Conservation (phyloP, 2,888 invertebrate genomes). For the Trypoxylon attenuatum region DNA sequence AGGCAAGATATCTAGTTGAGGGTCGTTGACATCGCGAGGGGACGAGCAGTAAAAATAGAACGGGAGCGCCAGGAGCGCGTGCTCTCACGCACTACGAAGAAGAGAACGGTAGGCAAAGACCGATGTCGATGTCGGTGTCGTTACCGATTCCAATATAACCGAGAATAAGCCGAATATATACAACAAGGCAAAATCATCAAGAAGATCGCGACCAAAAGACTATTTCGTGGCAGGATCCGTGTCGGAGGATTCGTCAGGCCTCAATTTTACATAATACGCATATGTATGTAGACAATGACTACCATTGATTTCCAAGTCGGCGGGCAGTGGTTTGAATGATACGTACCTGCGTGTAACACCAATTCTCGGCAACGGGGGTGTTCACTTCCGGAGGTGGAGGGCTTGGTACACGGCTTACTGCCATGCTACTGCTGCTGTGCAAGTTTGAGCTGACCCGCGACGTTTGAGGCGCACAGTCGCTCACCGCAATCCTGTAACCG, state of each 20-base stretch:
- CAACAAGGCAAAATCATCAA: too few relatives aligned
- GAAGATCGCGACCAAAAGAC: too few relatives aligned
- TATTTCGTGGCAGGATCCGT: too few relatives aligned
- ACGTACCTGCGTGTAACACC: slow-evolving; percentile 99
- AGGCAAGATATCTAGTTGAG: slow-evolving; percentile 71
- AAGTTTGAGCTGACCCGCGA: slow-evolving; percentile 90
- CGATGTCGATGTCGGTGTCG: slow-evolving; percentile 13
- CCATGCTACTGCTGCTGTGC: slow-evolving; percentile 91
- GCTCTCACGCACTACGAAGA: slow-evolving; percentile 61
- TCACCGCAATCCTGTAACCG: slow-evolving; percentile 84
- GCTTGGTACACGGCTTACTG: slow-evolving; percentile 97
- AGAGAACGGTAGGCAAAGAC: slow-evolving; percentile 42
- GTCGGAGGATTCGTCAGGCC: too few relatives aligned
- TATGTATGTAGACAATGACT: background rate
- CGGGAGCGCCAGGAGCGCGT: slow-evolving; percentile 66
- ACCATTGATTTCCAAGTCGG: background rate
- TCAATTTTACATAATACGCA: too few relatives aligned
- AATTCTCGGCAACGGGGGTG: slow-evolving; percentile 99
- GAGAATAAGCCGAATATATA: too few relatives aligned
- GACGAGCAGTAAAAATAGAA: slow-evolving; percentile 72
- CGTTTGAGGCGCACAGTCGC: slow-evolving; percentile 89
- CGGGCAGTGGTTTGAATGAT: slow-evolving; percentile 5
- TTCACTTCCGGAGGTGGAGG: slow-evolving; percentile 96
- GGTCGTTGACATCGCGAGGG: slow-evolving; percentile 73
- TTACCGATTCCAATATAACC: background rate